These are phyloP conservation scores for Hermaeophaga mercurialis DNA, from an alignment of 2,888 invertebrate species.

Conservation along the genomic window DNA sequence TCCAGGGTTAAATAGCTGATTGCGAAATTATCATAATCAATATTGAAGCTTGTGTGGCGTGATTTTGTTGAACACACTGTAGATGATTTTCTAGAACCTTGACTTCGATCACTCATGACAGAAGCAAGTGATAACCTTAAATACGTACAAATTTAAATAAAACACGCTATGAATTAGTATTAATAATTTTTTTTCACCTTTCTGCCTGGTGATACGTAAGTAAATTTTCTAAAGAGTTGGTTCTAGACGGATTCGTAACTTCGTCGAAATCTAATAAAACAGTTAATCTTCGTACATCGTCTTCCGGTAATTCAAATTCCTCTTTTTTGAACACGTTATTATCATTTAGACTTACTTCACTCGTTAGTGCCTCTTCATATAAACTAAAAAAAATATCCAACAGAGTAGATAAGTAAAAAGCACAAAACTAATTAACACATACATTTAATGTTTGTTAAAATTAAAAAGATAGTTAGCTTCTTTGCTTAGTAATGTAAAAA, in stretches of 20 bases:
- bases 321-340: constrained; percentile 39
- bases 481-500: too few relatives aligned
- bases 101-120: constrained; percentile 38
- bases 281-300: constrained; percentile 44
- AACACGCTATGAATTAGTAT: background rate
- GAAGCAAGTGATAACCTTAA: constrained; percentile 42
- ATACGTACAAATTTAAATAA: constrained; percentile 14
- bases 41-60: constrained; percentile 28
- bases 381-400: constrained; percentile 39
- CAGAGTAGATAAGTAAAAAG: too few relatives aligned
- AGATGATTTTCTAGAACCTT: constrained; percentile 31
- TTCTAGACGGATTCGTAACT: constrained; percentile 35
- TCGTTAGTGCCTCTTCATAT: constrained; percentile 43
- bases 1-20: constrained; percentile 45
- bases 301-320: constrained; percentile 46
- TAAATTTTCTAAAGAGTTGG: constrained; percentile 42
- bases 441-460: background rate
- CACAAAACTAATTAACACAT: background rate
- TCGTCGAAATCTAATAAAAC: constrained; percentile 51
- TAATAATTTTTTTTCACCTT: constrained; percentile 28
- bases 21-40: constrained; percentile 34
- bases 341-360: constrained; percentile 40
- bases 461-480: too few relatives aligned
- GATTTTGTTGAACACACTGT: constrained; percentile 23
- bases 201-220: constrained; percentile 33